Evolutionary conservation across 2,888 invertebrate genomes (phyloP).

Genomic region (Gerris lacustris): DNA sequence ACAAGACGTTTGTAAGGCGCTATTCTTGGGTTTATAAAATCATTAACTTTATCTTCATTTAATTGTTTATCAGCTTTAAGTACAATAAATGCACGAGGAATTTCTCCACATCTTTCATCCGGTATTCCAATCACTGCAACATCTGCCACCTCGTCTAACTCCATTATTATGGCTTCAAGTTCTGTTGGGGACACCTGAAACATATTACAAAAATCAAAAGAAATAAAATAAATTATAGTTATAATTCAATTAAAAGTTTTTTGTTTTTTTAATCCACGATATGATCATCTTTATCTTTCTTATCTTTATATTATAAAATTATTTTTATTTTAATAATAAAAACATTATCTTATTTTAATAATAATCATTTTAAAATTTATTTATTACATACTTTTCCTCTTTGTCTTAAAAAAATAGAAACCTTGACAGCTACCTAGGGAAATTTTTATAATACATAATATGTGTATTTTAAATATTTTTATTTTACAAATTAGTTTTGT

Average conservation of each 20-base stretch:
- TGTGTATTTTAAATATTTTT: too few relatives aligned
- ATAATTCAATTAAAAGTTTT: neutral
- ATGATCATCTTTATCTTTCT: neutral
- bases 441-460: too few relatives aligned
- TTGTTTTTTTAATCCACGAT: neutral
- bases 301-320: too few relatives aligned
- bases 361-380: too few relatives aligned
- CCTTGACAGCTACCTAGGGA: too few relatives aligned
- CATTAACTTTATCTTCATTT: constrained; percentile 45
- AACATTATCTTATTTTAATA: too few relatives aligned
- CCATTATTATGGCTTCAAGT: constrained; percentile 61
- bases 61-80: constrained; percentile 44
- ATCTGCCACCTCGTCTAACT: constrained; percentile 57
- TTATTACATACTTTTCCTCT: too few relatives aligned
- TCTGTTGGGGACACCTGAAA: constrained; percentile 72
- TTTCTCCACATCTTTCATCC: constrained; percentile 57
- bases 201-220: neutral
- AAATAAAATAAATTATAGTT: neutral
- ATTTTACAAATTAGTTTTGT: too few relatives aligned
- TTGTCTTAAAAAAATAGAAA: too few relatives aligned
- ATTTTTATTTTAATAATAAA: too few relatives aligned
- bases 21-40: constrained; percentile 42
- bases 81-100: constrained; percentile 62
- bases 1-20: constrained; percentile 39
- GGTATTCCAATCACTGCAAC: constrained; percentile 68